Conservation (phyloP, 2,888 invertebrate genomes). For the Teleiodes luculella region DNA sequence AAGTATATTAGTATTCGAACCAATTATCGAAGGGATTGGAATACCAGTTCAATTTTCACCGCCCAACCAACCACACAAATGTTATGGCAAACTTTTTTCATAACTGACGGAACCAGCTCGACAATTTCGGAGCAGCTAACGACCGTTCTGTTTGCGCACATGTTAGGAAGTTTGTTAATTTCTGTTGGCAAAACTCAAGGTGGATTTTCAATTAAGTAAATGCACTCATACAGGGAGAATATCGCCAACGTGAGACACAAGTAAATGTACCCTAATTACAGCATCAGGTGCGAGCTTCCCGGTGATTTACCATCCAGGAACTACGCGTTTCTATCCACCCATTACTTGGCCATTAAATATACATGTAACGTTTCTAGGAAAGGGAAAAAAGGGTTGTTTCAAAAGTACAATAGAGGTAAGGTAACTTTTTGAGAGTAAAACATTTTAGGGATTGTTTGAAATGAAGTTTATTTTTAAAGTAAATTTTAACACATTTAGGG, state of each 20-base stretch:
- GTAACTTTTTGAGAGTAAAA: background rate
- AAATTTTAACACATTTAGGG: too few relatives aligned
- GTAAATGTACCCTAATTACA: background rate
- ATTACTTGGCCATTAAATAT: background rate
- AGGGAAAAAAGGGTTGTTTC: background rate
- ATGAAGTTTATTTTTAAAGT: too few relatives aligned
- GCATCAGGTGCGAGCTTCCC: constrained; percentile 12
- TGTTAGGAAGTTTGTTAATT: constrained; percentile 13
- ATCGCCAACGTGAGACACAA: background rate
- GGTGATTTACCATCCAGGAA: constrained; percentile 2
- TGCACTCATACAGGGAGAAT: constrained; percentile 10
- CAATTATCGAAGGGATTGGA: background rate
- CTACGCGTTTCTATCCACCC: background rate
- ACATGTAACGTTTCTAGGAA: background rate
- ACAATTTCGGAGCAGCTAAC: constrained; percentile 5
- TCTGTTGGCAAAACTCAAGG: background rate
- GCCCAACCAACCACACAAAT: background rate
- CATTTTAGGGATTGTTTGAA: too few relatives aligned
- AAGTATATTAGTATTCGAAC: background rate
- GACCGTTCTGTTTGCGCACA: constrained; percentile 5
- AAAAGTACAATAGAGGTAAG: too few relatives aligned
- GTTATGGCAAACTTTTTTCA: constrained; percentile 7
- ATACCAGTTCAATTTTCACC: background rate
- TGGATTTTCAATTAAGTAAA: constrained; percentile 14
- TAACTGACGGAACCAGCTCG: background rate